Base-by-base conservation (phyloP, 2,113 vertebrate species). In the Nyctereutes procyonoides region DNA sequence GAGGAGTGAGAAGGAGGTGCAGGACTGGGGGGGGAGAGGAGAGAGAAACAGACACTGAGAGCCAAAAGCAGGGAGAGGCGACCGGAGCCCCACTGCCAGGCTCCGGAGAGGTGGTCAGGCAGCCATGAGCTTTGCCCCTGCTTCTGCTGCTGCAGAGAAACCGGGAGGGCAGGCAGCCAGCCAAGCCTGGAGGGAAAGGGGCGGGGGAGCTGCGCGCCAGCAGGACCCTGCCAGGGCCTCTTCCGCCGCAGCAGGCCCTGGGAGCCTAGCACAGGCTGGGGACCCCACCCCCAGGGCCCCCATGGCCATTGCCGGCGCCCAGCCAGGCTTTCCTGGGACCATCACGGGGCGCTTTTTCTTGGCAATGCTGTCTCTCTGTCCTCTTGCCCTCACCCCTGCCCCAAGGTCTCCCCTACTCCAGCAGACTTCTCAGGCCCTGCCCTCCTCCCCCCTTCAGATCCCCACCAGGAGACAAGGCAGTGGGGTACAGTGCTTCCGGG, bases 141-240 rank as follows among this genome's bases (percentile, higher is more conserved):
- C 10, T 56, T 88, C 76, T 30, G 73, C 35, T 81, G 74, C 94
- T 96, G 97, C 97, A 56, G 92, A 96, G 95, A 95, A 92, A 92
- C 55, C 74, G 43, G 79, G 93, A 96, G 90, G 96, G 84, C 96
- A 90, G 94, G 51, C 94, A 88, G 96, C 62, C 95, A 93, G 93
- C 92, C 93, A 74, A 95, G 94, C 84, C 55, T 3, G 1, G 80
- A 85, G 92, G 93, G 71, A 56, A 83, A 35, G 32, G 71, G 22
- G 71, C 2, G 56, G 95, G 74, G 90, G 89, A 56, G 88, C 69
- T 69, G 74, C 30, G 38, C 6, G 2, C 32, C 7, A 16, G 20
- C 79, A 71, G 62, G 71, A 60, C 80, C 69, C 81, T n/a, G 82
- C 58, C 56, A 19, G 43, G 89, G 95, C 95, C 89, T 94, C 93